These are phyloP conservation scores for Lycaena phlaeas DNA, from an alignment of 2,888 invertebrate genomes.

Conservation along the genomic window DNA sequence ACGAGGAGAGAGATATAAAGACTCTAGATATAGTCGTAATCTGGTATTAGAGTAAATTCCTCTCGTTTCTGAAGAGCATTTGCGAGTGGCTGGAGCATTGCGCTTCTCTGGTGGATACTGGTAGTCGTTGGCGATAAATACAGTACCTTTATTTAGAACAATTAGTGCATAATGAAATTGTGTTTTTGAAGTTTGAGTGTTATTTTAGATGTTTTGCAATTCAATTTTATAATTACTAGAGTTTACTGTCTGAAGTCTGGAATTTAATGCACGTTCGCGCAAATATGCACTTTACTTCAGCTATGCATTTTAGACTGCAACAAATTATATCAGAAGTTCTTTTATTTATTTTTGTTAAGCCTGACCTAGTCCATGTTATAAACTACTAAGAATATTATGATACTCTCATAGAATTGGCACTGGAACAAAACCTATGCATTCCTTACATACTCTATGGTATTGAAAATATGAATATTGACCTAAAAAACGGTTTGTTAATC, in stretches of 20 bases:
- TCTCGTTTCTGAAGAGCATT: background rate
- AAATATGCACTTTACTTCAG: too few relatives aligned
- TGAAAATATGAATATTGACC: too few relatives aligned
- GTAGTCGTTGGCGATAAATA: constrained; percentile 3
- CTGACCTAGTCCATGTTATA: too few relatives aligned
- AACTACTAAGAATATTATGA: too few relatives aligned
- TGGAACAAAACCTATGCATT: too few relatives aligned
- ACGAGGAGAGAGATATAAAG: constrained; percentile 2
- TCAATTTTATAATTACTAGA: too few relatives aligned
- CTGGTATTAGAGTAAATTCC: constrained; percentile 1
- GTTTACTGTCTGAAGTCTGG: constrained; percentile 1
- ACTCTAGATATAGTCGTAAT: background rate
- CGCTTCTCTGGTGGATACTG: background rate
- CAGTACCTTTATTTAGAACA: background rate
- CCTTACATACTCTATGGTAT: too few relatives aligned
- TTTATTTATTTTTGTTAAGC: too few relatives aligned
- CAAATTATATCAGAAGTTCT: too few relatives aligned
- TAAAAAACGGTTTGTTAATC: too few relatives aligned
- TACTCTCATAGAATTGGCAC: too few relatives aligned
- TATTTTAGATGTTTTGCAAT: constrained; percentile 6
- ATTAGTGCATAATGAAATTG: constrained; percentile 2
- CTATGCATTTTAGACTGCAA: too few relatives aligned
- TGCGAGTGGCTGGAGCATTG: background rate
- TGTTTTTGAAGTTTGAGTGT: background rate
- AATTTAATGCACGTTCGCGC: constrained; percentile 1